Evolutionary conservation across 2,888 invertebrate genomes (phyloP).

Genomic region (Aromia moschata): DNA sequence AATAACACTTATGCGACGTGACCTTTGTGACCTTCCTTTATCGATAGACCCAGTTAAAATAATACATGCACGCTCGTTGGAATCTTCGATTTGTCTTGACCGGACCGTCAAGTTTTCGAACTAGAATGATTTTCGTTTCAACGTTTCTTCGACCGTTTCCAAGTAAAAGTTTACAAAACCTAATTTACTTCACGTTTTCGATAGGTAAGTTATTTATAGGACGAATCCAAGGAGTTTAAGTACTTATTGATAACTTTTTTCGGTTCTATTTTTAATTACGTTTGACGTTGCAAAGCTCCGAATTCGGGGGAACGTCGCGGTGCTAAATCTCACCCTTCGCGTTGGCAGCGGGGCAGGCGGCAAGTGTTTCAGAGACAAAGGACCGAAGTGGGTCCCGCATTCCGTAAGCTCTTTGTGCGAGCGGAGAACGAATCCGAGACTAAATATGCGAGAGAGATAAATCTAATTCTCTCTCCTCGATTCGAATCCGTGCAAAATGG

Average conservation of each 20-base stretch:
- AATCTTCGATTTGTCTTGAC: too few relatives aligned
- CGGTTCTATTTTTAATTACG: too few relatives aligned
- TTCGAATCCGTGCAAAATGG: neutral
- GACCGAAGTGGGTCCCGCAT: conserved; percentile 15
- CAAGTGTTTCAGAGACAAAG: conserved; percentile 17
- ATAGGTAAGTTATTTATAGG: too few relatives aligned
- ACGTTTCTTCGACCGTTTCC: neutral
- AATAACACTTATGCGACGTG: conserved; percentile 30
- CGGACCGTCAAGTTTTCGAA: too few relatives aligned
- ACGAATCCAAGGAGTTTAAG: too few relatives aligned
- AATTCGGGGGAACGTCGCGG: neutral
- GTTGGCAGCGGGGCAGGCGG: conserved; percentile 5
- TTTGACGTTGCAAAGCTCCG: too few relatives aligned
- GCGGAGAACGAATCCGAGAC: neutral
- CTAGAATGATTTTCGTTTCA: too few relatives aligned
- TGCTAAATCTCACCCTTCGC: conserved; percentile 6
- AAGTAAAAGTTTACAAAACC: neutral
- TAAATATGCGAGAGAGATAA: neutral
- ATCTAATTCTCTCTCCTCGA: too few relatives aligned
- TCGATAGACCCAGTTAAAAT: conserved; percentile 17
- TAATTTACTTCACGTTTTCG: too few relatives aligned
- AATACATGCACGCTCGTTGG: neutral
- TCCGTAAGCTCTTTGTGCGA: conserved; percentile 2
- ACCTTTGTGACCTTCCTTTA: conserved; percentile 35
- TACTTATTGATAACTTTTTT: too few relatives aligned